These are phyloP conservation scores for Xanthostigma xanthostigma DNA, from an alignment of 2,888 invertebrate genomes.

Conservation along the genomic window DNA sequence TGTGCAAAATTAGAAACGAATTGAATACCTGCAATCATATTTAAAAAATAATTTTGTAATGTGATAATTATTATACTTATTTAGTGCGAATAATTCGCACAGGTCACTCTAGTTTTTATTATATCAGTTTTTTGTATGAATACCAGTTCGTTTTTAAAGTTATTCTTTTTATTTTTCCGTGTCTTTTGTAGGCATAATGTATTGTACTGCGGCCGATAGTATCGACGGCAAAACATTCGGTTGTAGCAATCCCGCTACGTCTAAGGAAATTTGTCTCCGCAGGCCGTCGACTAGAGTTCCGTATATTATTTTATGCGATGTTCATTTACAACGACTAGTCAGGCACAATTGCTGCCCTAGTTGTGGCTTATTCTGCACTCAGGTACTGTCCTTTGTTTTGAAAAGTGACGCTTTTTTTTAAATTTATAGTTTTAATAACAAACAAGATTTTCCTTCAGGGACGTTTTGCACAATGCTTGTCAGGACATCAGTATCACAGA, in stretches of 20 bases:
- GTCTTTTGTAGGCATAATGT: slow-evolving; percentile 33
- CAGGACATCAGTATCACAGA: slow-evolving; percentile 69
- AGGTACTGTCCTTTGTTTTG: slow-evolving; percentile 33
- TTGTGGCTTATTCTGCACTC: slow-evolving; percentile 81
- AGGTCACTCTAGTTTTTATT: no score
- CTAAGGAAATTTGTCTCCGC: slow-evolving; percentile 40
- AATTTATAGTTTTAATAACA: neutral
- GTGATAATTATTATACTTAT: no score
- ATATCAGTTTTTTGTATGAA: no score
- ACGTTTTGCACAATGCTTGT: slow-evolving; percentile 63
- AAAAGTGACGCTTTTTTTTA: neutral
- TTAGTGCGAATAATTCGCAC: no score
- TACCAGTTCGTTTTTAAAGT: no score
- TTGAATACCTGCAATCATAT: no score
- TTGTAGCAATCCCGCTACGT: slow-evolving; percentile 55
- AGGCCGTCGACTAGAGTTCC: slow-evolving; percentile 62
- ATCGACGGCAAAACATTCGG: slow-evolving; percentile 62
- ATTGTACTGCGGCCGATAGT: slow-evolving; percentile 63
- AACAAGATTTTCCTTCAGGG: slow-evolving; percentile 39
- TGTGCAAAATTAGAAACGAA: no score
- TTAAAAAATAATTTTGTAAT: no score
- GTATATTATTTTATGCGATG: slow-evolving; percentile 62
- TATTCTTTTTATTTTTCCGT: slow-evolving; percentile 11
- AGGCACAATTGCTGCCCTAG: slow-evolving; percentile 81
- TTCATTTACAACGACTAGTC: slow-evolving; percentile 59